Evolutionary conservation across 1,140 invertebrate species (phyloP).

Genomic region (Drosophila nannoptera): DNA sequence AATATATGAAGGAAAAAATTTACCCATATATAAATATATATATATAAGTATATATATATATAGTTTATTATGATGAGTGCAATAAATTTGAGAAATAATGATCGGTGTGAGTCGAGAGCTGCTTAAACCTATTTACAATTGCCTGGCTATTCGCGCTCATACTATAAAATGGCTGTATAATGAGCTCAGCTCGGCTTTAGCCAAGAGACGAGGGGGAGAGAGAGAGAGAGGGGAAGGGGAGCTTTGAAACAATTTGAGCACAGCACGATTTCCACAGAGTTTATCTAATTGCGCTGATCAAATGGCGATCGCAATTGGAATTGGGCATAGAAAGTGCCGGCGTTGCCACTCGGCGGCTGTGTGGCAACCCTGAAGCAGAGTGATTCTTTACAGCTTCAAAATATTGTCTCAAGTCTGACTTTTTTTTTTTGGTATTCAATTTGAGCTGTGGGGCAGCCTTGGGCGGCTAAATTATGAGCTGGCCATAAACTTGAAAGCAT

Average conservation of each 20-base stretch:
- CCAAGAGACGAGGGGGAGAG: no score
- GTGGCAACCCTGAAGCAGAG: not conserved
- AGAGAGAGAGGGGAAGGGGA: no score
- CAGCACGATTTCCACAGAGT: no score
- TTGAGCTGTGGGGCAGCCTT: not conserved
- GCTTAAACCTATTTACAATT: constrained; percentile 3
- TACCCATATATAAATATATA: no score
- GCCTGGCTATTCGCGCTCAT: not conserved
- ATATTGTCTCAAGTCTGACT: no score
- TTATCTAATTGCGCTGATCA: not conserved
- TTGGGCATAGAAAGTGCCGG: not conserved
- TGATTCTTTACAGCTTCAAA: no score
- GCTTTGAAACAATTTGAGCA: no score
- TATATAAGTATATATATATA: no score
- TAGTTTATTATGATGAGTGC: no score
- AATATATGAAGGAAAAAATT: no score
- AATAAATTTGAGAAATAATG: no score
- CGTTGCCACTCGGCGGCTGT: not conserved
- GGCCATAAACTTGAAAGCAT: not conserved
- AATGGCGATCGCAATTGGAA: not conserved
- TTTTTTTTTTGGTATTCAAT: not conserved
- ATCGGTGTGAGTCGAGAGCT: not conserved
- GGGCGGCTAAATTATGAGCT: not conserved
- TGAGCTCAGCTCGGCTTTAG: not conserved
- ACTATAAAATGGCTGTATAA: not conserved